Conservation (phyloP, 2,888 invertebrate species). For the Drosophila nr. perissopoda region DNA sequence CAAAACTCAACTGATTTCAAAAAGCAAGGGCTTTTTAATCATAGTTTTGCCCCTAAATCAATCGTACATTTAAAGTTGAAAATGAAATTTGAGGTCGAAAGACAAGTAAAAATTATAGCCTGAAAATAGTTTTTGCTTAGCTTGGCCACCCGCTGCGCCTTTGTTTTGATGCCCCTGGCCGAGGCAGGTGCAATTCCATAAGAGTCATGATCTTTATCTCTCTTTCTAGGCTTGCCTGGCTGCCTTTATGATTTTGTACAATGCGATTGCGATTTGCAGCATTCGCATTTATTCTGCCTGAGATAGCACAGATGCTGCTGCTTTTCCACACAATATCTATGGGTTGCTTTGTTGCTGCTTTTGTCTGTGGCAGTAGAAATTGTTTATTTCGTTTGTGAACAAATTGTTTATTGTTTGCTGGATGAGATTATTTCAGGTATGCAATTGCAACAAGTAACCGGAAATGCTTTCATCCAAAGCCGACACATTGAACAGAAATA, state of each 20-base stretch:
- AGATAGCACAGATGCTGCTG: conserved; percentile 46
- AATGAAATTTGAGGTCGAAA: too few species aligned
- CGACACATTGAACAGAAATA: not conserved
- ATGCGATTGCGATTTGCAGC: conserved; percentile 45
- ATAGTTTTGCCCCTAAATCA: too few species aligned
- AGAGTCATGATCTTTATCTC: conserved; percentile 56
- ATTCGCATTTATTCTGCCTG: conserved; percentile 36
- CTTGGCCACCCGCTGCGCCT: conserved; percentile 52
- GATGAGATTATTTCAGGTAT: conserved; percentile 41
- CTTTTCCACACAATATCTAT: conserved; percentile 24
- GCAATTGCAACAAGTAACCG: conserved; percentile 38
- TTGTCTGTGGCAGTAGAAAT: conserved; percentile 27
- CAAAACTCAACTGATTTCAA: too few species aligned
- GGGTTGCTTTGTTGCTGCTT: conserved; percentile 16
- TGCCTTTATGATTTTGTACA: conserved; percentile 63
- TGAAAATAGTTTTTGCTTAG: conserved; percentile 41
- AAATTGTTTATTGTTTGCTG: conserved; percentile 29
- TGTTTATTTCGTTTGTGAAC: conserved; percentile 21
- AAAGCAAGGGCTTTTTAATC: too few species aligned
- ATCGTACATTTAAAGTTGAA: too few species aligned
- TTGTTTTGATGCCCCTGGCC: conserved; percentile 43
- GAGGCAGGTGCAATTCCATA: conserved; percentile 60
- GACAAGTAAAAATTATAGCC: too few species aligned
- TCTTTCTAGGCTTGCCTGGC: conserved; percentile 28
- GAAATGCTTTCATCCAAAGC: conserved; percentile 35